phyloP scores from a whole-genome alignment of 1,140 invertebrate species.

The Drosophila sulfurigaster region DNA sequence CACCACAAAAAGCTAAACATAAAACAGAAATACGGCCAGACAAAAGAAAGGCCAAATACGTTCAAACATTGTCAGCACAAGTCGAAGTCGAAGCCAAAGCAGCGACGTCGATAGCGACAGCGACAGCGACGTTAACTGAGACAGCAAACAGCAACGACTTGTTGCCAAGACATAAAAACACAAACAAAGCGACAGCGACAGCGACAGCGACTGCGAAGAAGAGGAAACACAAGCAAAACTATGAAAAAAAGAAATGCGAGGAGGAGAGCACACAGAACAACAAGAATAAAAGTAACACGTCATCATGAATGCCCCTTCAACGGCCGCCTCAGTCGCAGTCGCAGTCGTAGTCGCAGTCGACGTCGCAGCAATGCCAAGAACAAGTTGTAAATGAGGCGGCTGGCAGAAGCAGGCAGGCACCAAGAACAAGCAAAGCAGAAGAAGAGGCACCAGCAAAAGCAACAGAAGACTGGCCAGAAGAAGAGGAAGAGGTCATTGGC shows the following conservation, averaged over 20 bases:
- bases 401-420: constrained; percentile 31
- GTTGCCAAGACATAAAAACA: constrained; percentile 77
- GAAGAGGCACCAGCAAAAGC: constrained; percentile 27
- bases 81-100: constrained; percentile 31
- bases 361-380: constrained; percentile 68
- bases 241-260: constrained; percentile 52
- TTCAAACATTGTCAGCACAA: constrained; percentile 63
- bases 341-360: neutral
- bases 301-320: constrained; percentile 64
- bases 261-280: constrained; percentile 26
- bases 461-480: constrained; percentile 48
- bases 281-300: constrained; percentile 76
- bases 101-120: constrained; percentile 28
- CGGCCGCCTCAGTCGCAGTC: constrained; percentile 7
- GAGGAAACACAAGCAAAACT: constrained; percentile 63
- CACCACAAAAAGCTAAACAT: constrained; percentile 45
- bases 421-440: constrained; percentile 40
- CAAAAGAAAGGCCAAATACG: constrained; percentile 80
- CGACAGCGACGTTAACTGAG: constrained; percentile 18
- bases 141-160: constrained; percentile 59
- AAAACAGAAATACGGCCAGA: constrained; percentile 46
- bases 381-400: constrained; percentile 79
- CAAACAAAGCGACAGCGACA: constrained; percentile 63
- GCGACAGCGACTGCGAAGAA: constrained; percentile 55
- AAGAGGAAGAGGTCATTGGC: constrained; percentile 84